Percentiles rank a stretch among this genome's conserved stretches.
These are phyloP conservation scores for Cynaeus angustus DNA, from an alignment of 2,888 invertebrate genomes.

Conservation along the genomic window DNA sequence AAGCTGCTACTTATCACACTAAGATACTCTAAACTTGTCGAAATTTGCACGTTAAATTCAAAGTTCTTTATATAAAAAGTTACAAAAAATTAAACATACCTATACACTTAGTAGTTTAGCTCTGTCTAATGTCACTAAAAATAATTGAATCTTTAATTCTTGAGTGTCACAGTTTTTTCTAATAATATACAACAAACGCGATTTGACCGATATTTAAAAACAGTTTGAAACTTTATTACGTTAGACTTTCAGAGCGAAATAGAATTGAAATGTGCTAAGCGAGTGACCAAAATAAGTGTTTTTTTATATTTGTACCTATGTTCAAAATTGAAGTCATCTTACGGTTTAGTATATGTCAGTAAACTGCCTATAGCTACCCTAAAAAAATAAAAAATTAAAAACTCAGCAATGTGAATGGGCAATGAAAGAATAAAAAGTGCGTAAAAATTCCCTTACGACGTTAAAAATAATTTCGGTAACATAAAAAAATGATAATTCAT, in stretches of 20 bases:
- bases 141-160: no score
- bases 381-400: slow-evolving; percentile 56
- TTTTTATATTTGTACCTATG: slow-evolving; percentile 27
- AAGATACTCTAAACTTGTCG: no score
- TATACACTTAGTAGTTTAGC: slow-evolving; percentile 15
- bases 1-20: no score
- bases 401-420: slow-evolving; percentile 40
- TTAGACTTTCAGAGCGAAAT: not conserved
- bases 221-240: slow-evolving; percentile 37
- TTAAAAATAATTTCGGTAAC: slow-evolving; percentile 24
- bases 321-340: slow-evolving; percentile 14
- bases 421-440: slow-evolving; percentile 40
- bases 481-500: slow-evolving; percentile 35
- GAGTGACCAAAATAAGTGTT: slow-evolving; percentile 6
- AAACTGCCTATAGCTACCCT: slow-evolving; percentile 62
- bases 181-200: no score
- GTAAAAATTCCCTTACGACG: slow-evolving; percentile 16
- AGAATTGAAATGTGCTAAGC: not conserved
- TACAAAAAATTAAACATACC: not conserved
- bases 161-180: no score
- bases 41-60: no score
- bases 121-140: slow-evolving; percentile 26
- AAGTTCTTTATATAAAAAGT: no score
- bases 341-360: slow-evolving; percentile 56
- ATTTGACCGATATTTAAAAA: slow-evolving; percentile 33